Conservation (phyloP, 2,113 vertebrate species). For the Gambusia holbrooki region DNA sequence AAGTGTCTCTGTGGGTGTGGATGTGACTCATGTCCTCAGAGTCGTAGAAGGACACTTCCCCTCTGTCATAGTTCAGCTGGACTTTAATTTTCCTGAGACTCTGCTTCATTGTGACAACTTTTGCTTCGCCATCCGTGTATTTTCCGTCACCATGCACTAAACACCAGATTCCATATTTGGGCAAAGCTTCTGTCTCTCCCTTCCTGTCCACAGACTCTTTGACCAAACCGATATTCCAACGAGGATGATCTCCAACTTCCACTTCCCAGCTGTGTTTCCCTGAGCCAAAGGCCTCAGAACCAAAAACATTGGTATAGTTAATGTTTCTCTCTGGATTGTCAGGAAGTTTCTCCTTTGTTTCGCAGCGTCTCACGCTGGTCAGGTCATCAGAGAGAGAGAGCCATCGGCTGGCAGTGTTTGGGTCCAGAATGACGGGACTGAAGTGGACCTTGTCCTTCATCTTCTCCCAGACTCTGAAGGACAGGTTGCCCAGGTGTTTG, state of each 20-base stretch:
- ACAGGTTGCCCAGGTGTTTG: neutral
- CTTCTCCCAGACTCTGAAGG: neutral
- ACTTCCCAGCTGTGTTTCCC: constrained; percentile 42
- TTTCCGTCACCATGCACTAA: accelerated
- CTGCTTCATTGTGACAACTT: neutral
- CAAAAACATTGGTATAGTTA: neutral
- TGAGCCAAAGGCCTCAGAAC: constrained; percentile 28
- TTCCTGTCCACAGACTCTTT: constrained; percentile 51
- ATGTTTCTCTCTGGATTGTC: constrained; percentile 47
- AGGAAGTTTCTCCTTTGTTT: constrained; percentile 25
- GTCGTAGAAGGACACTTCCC: constrained; percentile 46
- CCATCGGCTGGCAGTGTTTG: neutral
- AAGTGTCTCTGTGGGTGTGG: constrained; percentile 39
- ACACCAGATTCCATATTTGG: constrained; percentile 34
- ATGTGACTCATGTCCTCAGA: constrained; percentile 39
- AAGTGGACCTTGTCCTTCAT: constrained; percentile 23
- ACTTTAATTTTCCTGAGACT: constrained; percentile 47
- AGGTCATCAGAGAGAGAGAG: constrained; percentile 40
- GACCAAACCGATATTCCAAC: constrained; percentile 36
- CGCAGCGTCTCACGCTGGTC: constrained; percentile 9
- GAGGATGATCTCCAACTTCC: constrained; percentile 39
- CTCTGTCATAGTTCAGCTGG: constrained; percentile 38
- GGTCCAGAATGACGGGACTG: constrained; percentile 40
- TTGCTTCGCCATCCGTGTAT: neutral
- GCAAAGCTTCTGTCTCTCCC: accelerated